phyloP scores from a whole-genome alignment of 2,797 vertebrate species.

The Myotis vivesi region DNA sequence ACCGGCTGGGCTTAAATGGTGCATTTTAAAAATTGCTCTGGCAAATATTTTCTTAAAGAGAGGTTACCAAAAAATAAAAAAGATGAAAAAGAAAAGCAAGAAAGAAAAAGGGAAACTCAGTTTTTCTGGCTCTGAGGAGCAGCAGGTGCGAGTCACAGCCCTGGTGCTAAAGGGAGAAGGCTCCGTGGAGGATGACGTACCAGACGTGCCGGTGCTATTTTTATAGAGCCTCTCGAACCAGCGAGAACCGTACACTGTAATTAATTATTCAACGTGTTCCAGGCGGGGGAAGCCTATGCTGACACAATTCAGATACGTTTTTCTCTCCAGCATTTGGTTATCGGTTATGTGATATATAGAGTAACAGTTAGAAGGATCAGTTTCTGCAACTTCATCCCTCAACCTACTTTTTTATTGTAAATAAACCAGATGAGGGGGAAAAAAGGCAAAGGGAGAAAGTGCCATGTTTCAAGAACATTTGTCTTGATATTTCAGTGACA shows the following conservation, averaged over 20 bases:
- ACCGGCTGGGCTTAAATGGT: background rate
- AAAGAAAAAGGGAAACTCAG: background rate
- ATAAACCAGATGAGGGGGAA: background rate
- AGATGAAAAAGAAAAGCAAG: background rate
- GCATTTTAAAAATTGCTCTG: background rate
- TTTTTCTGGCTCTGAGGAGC: background rate
- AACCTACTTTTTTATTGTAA: slow-evolving; percentile 69
- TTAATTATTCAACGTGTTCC: slow-evolving; percentile 62
- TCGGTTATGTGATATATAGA: slow-evolving; percentile 51
- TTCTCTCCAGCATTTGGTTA: slow-evolving; percentile 34
- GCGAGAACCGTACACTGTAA: background rate
- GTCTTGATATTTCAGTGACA: slow-evolving; percentile 65
- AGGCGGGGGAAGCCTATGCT: background rate
- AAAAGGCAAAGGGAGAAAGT: background rate
- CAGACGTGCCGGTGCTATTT: background rate
- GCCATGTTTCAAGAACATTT: slow-evolving; percentile 57
- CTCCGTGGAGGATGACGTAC: background rate
- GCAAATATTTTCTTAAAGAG: background rate
- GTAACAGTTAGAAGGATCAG: slow-evolving; percentile 58
- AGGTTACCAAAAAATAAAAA: background rate
- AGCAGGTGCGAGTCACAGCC: background rate
- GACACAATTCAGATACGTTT: slow-evolving; percentile 16
- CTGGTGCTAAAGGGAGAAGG: background rate
- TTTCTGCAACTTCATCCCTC: slow-evolving; percentile 64
- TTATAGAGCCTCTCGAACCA: background rate